Percentiles rank a stretch among this genome's conserved stretches.
Conservation (phyloP, 2,888 invertebrate genomes). For the Caenorhabditis sp. region DNA sequence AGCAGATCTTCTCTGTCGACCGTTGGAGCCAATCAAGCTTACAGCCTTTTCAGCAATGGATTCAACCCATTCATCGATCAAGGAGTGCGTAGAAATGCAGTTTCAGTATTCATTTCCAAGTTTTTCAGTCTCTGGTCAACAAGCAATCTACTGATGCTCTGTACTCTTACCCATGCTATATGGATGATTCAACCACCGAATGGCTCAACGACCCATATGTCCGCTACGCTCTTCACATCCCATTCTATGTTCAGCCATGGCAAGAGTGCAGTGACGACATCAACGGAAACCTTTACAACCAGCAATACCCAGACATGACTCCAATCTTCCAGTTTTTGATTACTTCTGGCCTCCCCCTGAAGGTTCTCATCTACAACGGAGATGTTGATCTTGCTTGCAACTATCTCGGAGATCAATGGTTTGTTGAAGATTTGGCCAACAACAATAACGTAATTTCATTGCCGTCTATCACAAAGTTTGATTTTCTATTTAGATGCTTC, state of each 20-base stretch:
- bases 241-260: conserved; percentile 61
- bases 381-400: conserved; percentile 79
- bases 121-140: conserved; percentile 64
- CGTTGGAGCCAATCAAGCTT: conserved; percentile 36
- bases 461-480: too few species aligned
- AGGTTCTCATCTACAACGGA: conserved; percentile 79
- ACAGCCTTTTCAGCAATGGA: conserved; percentile 64
- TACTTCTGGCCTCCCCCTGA: conserved; percentile 66
- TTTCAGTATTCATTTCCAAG: not conserved
- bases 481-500: conserved; percentile 59
- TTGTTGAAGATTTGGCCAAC: conserved; percentile 69
- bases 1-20: conserved; percentile 49
- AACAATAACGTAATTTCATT: not conserved
- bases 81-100: conserved; percentile 62
- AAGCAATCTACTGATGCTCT: conserved; percentile 73
- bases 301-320: conserved; percentile 75
- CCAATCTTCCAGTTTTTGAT: conserved; percentile 74
- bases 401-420: conserved; percentile 79
- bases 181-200: conserved; percentile 59
- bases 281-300: conserved; percentile 73
- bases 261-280: conserved; percentile 74
- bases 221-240: conserved; percentile 72
- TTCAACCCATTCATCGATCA: conserved; percentile 72
- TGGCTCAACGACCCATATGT: conserved; percentile 70
- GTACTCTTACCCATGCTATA: conserved; percentile 70